Base-by-base conservation (phyloP, 2,113 vertebrate species). In the Hirundichthys speculiger region DNA sequence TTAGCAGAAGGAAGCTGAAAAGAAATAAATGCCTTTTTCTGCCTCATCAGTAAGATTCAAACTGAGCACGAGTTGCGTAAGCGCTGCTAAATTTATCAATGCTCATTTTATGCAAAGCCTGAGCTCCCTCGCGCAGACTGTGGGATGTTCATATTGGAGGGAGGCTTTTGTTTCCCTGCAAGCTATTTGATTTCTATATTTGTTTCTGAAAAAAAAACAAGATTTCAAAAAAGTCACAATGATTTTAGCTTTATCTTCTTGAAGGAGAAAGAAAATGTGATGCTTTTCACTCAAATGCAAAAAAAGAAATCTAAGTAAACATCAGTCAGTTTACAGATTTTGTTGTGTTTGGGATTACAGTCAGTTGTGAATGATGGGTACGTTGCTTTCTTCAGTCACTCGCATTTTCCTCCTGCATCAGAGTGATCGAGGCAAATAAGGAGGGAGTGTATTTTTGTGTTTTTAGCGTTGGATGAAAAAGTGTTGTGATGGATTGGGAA, bases 61-160 rank as follows among this genome's bases (percentile, higher is more conserved):
- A 90, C 80, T 78, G 89, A 91, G 84, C 22, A 67, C 57, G 72
- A 75, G 86, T 92, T 92, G 90, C 71, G 78, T 92, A 92, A 93
- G 79, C 34, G 0, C 85, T 27, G 89, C 90, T 92, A 93, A 92
- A 93, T 91, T 90, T 92, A 92, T 91, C 91, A 87, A 88, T 82
- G 83, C 88, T 90, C 80, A 74, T 90, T 91, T 91, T 81, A 90
- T 88, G 91, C 90, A 90, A 91, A 91, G 88, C 87, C 82, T 41
- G 79, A 85, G 89, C 87, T 91, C 73, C 75, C 75, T 80, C 88
- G 72, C 80, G 48, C 83, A 86, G 82, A 77, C 84, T 82, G 75
- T 78, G 84, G 70, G 77, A 81, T 65, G 74, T 64, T 79, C 77
- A 71, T 74, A 77, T 82, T 41, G 24, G 79, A 79, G 69, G 72